A percentile compares a stretch with the other conserved stretches of the same genome.
phyloP scores from a whole-genome alignment of 2,888 invertebrate species.

The Archips xylosteana region DNA sequence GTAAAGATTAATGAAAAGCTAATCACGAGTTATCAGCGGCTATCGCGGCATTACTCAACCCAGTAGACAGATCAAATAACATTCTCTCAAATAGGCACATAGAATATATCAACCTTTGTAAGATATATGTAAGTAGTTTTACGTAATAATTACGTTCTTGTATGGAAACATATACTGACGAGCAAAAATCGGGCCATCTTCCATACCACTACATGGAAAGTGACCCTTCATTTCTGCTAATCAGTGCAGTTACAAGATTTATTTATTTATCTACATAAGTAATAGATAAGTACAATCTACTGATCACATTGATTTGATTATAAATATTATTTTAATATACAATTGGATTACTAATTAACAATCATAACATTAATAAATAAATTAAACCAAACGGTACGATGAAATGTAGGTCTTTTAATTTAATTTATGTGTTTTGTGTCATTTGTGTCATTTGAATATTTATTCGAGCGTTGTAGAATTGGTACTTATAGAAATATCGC shows the following conservation, averaged over 20 bases:
- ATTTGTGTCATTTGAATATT: background rate
- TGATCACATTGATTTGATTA: conserved; percentile 40
- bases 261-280: conserved; percentile 23
- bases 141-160: conserved; percentile 24
- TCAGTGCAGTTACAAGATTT: conserved; percentile 19
- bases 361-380: conserved; percentile 15
- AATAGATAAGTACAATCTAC: conserved; percentile 39
- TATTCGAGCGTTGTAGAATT: background rate
- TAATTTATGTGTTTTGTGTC: background rate
- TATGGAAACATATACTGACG: conserved; percentile 9
- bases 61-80: conserved; percentile 20
- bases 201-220: too few relatives aligned
- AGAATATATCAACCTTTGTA: conserved; percentile 33
- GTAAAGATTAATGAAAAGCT: conserved; percentile 30
- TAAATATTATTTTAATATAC: conserved; percentile 24
- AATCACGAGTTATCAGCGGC: conserved; percentile 15
- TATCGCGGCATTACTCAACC: conserved; percentile 5
- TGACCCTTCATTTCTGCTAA: too few relatives aligned
- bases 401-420: background rate
- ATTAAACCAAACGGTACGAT: background rate
- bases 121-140: conserved; percentile 24
- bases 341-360: conserved; percentile 17
- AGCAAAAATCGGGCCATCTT: too few relatives aligned
- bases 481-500: background rate
- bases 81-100: conserved; percentile 39